Evolutionary conservation across 2,113 vertebrate species (phyloP).

Genomic region (Reinhardtius hippoglossoides): DNA sequence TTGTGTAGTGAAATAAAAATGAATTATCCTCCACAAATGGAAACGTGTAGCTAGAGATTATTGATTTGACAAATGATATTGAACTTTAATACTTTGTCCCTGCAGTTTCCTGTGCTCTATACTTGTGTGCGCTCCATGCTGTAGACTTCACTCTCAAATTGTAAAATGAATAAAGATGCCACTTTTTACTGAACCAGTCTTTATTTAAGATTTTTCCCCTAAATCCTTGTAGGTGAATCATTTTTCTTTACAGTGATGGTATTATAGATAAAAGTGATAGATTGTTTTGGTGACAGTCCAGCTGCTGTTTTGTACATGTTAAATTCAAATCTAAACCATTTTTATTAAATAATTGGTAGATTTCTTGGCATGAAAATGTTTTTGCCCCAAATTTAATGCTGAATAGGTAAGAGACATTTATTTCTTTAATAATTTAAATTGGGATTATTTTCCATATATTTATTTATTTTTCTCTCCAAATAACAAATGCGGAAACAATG

Average conservation of each 20-base stretch:
- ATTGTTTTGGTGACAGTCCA: not conserved
- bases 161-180: slow-evolving; percentile 82
- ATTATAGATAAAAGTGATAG: not conserved
- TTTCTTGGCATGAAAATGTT: not conserved
- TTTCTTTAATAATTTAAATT: no score
- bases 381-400: not conserved
- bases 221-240: not conserved
- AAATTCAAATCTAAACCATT: no score
- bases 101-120: slow-evolving; percentile 54
- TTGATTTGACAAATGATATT: slow-evolving; percentile 41
- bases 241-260: not conserved
- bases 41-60: slow-evolving; percentile 48
- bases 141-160: slow-evolving; percentile 66
- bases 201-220: not conserved
- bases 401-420: no score
- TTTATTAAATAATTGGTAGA: not conserved
- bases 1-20: slow-evolving; percentile 45
- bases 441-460: no score
- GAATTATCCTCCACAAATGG: slow-evolving; percentile 26
- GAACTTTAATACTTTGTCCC: slow-evolving; percentile 51
- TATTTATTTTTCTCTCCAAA: no score
- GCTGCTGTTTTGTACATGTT: not conserved
- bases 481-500: no score
- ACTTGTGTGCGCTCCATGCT: slow-evolving; percentile 60
- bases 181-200: slow-evolving; percentile 77